phyloP scores from a whole-genome alignment of 1,140 invertebrate species.

The Antheraea pernyi region DNA sequence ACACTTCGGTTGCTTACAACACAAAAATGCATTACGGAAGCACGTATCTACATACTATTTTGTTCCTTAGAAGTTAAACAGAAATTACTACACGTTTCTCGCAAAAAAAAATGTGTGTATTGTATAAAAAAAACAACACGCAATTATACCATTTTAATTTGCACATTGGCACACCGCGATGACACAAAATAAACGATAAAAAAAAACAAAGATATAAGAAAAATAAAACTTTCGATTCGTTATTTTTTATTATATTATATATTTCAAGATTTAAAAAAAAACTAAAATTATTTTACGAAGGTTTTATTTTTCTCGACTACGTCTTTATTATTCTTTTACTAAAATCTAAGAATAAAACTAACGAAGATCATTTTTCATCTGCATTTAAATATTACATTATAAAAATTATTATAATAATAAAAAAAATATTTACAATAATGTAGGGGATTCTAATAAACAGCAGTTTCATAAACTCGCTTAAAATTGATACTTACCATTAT shows the following conservation, averaged over 20 bases:
- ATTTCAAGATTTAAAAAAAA: not conserved
- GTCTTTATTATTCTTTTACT: constrained; percentile 3
- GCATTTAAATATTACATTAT: constrained; percentile 48
- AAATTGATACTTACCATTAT: constrained; percentile 31
- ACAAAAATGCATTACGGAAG: too few species aligned
- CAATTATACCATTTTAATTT: constrained; percentile 17
- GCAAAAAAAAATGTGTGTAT: too few species aligned
- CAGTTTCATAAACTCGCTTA: constrained; percentile 52
- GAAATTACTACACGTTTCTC: too few species aligned
- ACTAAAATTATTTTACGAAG: not conserved
- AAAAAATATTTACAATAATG: constrained; percentile 57
- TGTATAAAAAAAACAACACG: not conserved
- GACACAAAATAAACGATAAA: constrained; percentile 55
- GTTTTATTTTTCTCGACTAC: constrained; percentile 9
- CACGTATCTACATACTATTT: too few species aligned
- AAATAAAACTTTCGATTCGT: constrained; percentile 23
- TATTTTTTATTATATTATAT: constrained; percentile 4
- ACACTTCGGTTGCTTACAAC: too few species aligned
- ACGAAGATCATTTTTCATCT: constrained; percentile 56
- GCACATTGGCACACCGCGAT: constrained; percentile 70
- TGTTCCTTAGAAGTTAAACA: too few species aligned
- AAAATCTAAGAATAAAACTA: constrained; percentile 36
- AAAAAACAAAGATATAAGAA: constrained; percentile 26
- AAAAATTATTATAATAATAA: constrained; percentile 29
- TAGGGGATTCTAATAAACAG: constrained; percentile 41